Percentiles rank a stretch among this genome's conserved stretches.
These are phyloP conservation scores for Samia ricini DNA, from an alignment of 1,140 invertebrate species.

Conservation along the genomic window DNA sequence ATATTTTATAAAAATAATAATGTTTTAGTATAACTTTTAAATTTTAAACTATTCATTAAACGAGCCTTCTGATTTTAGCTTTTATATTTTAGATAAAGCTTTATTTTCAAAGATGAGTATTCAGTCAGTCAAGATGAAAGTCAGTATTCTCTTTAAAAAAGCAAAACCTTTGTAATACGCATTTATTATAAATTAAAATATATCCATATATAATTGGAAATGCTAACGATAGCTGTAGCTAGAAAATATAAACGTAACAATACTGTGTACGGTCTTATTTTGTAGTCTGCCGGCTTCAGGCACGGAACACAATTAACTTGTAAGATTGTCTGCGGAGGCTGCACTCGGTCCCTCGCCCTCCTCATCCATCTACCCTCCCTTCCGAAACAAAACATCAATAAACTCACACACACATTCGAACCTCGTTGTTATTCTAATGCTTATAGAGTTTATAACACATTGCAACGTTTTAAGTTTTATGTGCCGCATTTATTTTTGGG, in stretches of 20 bases:
- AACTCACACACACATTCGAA: conserved; percentile 40
- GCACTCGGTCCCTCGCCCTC: conserved; percentile 65
- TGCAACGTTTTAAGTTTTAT: conserved; percentile 62
- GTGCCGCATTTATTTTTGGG: conserved; percentile 75
- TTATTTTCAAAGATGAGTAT: no score
- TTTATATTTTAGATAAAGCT: no score
- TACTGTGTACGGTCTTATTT: conserved; percentile 65
- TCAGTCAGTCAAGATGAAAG: no score
- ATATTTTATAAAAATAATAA: no score
- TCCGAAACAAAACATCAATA: conserved; percentile 77
- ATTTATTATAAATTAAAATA: no score
- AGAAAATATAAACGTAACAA: neutral
- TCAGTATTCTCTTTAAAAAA: no score
- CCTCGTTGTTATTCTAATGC: conserved; percentile 24
- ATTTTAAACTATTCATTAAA: no score
- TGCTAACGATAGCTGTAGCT: neutral
- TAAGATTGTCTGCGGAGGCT: conserved; percentile 76
- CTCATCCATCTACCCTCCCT: conserved; percentile 68
- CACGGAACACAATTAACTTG: conserved; percentile 77
- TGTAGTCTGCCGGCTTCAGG: conserved; percentile 67
- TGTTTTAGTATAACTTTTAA: no score
- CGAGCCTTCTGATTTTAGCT: no score
- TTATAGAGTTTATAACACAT: conserved; percentile 35
- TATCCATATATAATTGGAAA: no score
- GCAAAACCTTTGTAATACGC: no score